A percentile compares a stretch with the other conserved stretches of the same genome.
phyloP scores from a whole-genome alignment of 2,113 vertebrate genomes.

The Strix uralensis region DNA sequence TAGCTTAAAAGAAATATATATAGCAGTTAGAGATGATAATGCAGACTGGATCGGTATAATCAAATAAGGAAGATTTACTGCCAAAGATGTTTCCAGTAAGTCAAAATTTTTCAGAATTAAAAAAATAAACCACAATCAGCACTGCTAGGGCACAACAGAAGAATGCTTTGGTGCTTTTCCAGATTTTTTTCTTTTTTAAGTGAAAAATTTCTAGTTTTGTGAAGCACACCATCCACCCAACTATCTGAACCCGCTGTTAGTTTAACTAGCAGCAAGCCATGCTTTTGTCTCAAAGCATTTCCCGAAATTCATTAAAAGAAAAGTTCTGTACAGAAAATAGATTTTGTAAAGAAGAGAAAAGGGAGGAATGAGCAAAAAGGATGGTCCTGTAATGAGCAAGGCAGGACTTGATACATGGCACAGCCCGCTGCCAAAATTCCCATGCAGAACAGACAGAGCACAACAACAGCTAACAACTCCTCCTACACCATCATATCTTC shows the following conservation, averaged over 20 bases:
- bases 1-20: not conserved
- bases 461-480: constrained; percentile 21
- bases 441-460: constrained; percentile 47
- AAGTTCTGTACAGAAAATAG: not conserved
- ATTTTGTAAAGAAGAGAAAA: not conserved
- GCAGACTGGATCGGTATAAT: not conserved
- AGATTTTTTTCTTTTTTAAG: not conserved
- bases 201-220: not conserved
- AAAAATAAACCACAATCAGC: not conserved
- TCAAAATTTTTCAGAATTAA: not conserved
- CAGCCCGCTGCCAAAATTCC: constrained; percentile 34
- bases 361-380: not conserved
- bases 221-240: not conserved
- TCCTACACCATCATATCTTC: constrained; percentile 23
- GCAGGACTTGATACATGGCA: constrained; percentile 9
- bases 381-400: not conserved
- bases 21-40: not conserved
- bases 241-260: not conserved
- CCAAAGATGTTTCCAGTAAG: not conserved
- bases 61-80: not conserved
- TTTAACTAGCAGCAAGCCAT: not conserved
- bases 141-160: not conserved
- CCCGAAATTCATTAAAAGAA: not conserved
- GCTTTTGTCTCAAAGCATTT: not conserved
- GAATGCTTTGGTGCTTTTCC: not conserved